Evolutionary conservation across 2,888 invertebrate species (phyloP), one percentile per base, ranked within the genome.

Genomic region (Epistrophella euchroma): DNA sequence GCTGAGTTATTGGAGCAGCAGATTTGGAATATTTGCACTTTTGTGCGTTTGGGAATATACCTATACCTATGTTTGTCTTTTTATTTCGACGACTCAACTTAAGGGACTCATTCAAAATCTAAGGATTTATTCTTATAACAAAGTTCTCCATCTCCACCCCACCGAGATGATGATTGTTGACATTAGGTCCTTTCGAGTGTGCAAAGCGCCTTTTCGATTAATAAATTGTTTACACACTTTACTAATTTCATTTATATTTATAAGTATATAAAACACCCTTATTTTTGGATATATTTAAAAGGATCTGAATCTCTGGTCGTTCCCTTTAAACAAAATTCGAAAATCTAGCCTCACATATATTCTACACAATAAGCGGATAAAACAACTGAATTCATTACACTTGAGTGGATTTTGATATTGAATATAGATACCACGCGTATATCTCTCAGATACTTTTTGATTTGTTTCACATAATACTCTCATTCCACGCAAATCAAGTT

Each of bases 231-330:
- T 86, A 78, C 82, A 86, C 82, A 78, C 82, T 82, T 82, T 82
- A 82, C 86, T 86, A 86, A 86, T 86, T 86, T 78, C 78, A 77
- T 77, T 85, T 86, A 79, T 82, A 82, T 86, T 78, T 86, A 78
- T 78, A 62, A 71, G 77, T n/a, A 47, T 64, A 43, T 7, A 28
- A 70, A 40, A n/a, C n/a, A 35, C 43, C 47, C 43, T 70, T 37
- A 22, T 40, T 9, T 50, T 58, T n/a, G n/a, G n/a, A n/a, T 13
- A 22, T 37, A 25, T 2, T 28, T 5, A 37, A 37, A 19, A 17
- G 43, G 25, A 3, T 9, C 13, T 32, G 32, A 9, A 32, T 28
- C 32, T 55, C 55, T 37, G 15, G 15, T 35, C 50, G 4, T 10
- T 45, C 25, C 47, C 19, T 50, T 52, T 25, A 10, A 9, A 22